phyloP scores from a whole-genome alignment of 2,888 invertebrate genomes.

The Agrenia bidenticulata region DNA sequence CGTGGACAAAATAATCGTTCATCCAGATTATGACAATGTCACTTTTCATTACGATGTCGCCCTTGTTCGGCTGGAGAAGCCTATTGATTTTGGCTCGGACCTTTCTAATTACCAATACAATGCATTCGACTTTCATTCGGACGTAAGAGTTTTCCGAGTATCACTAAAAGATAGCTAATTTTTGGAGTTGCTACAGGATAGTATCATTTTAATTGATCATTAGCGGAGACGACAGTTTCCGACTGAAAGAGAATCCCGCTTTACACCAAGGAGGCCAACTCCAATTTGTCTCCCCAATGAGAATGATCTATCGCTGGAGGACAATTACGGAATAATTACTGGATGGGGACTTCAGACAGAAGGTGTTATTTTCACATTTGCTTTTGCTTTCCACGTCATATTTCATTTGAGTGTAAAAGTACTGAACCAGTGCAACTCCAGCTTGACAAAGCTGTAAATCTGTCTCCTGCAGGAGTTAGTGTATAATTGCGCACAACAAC shows the following conservation, averaged over 20 bases:
- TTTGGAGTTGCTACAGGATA: not conserved
- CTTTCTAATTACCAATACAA: constrained; percentile 9
- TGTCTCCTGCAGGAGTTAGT: too few species aligned
- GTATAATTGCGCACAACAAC: too few species aligned
- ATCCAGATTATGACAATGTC: constrained; percentile 47
- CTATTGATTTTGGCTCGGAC: constrained; percentile 31
- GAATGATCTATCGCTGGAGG: constrained; percentile 22
- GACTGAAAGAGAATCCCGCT: constrained; percentile 30
- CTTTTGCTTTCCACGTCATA: too few species aligned
- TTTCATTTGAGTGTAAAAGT: too few species aligned
- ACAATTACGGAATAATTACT: constrained; percentile 41
- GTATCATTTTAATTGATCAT: constrained; percentile 1
- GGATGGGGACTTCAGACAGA: constrained; percentile 49
- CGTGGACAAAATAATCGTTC: constrained; percentile 41
- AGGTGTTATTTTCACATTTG: constrained; percentile 30
- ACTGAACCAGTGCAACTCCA: too few species aligned
- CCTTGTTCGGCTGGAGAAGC: constrained; percentile 34
- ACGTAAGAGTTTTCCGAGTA: constrained; percentile 10
- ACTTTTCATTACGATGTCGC: constrained; percentile 47
- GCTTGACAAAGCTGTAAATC: too few species aligned
- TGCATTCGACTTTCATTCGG: constrained; percentile 26
- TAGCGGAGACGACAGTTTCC: constrained; percentile 16
- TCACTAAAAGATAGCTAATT: not conserved
- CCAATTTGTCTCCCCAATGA: constrained; percentile 47
- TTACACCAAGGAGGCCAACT: constrained; percentile 26